Evolutionary conservation across 2,113 vertebrate species (phyloP), one percentile per base, ranked within the genome.

Genomic region (Calypte anna): DNA sequence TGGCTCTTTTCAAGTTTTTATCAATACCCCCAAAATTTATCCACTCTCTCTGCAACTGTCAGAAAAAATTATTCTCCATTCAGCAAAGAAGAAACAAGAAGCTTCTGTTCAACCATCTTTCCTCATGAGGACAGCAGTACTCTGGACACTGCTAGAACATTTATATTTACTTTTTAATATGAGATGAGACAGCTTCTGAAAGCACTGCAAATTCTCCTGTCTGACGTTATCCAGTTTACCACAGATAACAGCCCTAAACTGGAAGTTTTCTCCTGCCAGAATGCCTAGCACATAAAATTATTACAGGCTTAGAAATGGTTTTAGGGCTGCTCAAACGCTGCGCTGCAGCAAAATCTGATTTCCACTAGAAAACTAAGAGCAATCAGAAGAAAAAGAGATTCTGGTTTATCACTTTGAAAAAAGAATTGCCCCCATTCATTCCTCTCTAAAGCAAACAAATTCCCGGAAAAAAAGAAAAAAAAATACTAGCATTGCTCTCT

Each of bases 191-290:
- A 75, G 87, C 24, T 88, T 66, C 89, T 79, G 92, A 95, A 92
- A 95, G 90, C 82, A 55, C 66, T 82, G 85, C 81, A 87, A 89
- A 73, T 67, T 87, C 63, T 86, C 85, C 77, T 1, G 0, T 63
- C 72, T 90, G 80, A 88, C 88, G 79, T 88, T 88, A 95, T 91
- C 84, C 93, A 88, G 93, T 88, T 96, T 84, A 86, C 91, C 77
- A 90, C 90, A 96, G 92, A 96, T 90, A 95, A 96, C 80, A 95
- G 36, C 88, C 91, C 93, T 90, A 92, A 86, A 91, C 82, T 83
- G 54, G 90, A 82, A 95, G 79, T 79, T 36, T 87, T 83, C 79
- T 70, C 85, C 84, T 70, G 88, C 82, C 87, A 95, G 82, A 95
- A 91, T 61, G 73, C 27, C 90, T 62, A 63, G 82, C 91, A 90